Conservation (phyloP, 2,797 vertebrate species). For the Brachyrhaphis roseni region DNA sequence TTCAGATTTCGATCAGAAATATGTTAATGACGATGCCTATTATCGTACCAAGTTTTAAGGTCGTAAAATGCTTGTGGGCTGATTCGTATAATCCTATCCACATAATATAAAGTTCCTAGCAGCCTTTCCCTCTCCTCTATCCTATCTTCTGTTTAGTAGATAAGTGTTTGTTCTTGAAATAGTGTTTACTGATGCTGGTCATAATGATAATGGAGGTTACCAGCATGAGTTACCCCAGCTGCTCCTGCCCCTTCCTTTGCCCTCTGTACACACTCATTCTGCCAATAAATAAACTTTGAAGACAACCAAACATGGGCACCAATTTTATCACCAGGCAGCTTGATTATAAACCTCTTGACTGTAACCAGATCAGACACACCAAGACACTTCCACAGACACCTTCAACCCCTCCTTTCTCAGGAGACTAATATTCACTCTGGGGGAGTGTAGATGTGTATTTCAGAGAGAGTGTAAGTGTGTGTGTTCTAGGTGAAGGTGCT, state of each 20-base stretch:
- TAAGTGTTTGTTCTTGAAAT: slow-evolving; percentile 12
- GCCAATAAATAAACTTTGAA: slow-evolving; percentile 61
- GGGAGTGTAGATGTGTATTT: slow-evolving; percentile 33
- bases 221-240: slow-evolving; percentile 11
- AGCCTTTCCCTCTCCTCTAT: slow-evolving; percentile 8
- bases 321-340: slow-evolving; percentile 63
- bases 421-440: slow-evolving; percentile 64
- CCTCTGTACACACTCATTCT: slow-evolving; percentile 31
- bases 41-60: background rate
- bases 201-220: slow-evolving; percentile 49
- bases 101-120: slow-evolving; percentile 3
- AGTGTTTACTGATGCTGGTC: slow-evolving; percentile 40
- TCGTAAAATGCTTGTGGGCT: background rate
- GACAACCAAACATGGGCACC: slow-evolving; percentile 58
- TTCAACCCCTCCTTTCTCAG: slow-evolving; percentile 52
- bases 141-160: slow-evolving; percentile 37
- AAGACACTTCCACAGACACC: slow-evolving; percentile 37
- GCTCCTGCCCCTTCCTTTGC: slow-evolving; percentile 35
- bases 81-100: slow-evolving; percentile 6
- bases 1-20: background rate
- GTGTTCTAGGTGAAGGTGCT: slow-evolving; percentile 67
- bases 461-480: slow-evolving; percentile 13
- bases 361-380: slow-evolving; percentile 46
- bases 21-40: background rate
- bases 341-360: slow-evolving; percentile 70